Evolutionary conservation across 2,113 vertebrate species (phyloP), one percentile per base, ranked within the genome.

Genomic region (Danionella cerebrum): DNA sequence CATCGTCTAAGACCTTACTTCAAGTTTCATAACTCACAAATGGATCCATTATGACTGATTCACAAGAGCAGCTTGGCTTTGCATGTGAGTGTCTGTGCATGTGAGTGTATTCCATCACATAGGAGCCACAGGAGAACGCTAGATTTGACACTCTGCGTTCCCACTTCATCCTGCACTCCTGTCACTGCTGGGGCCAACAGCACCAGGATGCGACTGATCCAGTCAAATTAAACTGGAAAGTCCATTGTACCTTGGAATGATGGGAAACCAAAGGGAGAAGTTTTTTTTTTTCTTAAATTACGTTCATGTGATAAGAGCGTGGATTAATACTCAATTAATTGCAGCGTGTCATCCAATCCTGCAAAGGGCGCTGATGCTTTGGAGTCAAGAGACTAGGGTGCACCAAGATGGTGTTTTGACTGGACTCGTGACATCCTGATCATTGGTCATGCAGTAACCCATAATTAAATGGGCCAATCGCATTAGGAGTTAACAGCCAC

Each of bases 101-200:
- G 57, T 39, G 47, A 64, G 51, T 70, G 39, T 35, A 35, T 19
- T 48, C 60, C 33, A 25, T 54, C 57, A 64, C 65, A 63, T 18
- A 25, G 25, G 58, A 73, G 41, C 78, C 77, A 75, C 80, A 81
- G 65, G 62, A 64, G 39, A 22, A 39, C 78, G 84, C 77, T 84
- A 80, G 52, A 82, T 81, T 82, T 84, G 71, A 87, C 83, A 84
- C 79, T 50, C 12, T 1, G 44, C 1, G 24, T 51, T 77, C 62
- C 72, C 21, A 57, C 62, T 29, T 27, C 51, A 21, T 58, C 67
- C 52, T 50, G 48, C 51, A 21, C 65, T 72, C 14, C 58, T 68
- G 63, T 70, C 39, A 48, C 51, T 51, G 62, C 38, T 6, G 36
- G 38, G 11, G 70, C 53, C 71, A 72, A 64, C 60, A 68, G 59